phyloP scores from a whole-genome alignment of 2,888 invertebrate genomes.

The Iselma pallidipennis region DNA sequence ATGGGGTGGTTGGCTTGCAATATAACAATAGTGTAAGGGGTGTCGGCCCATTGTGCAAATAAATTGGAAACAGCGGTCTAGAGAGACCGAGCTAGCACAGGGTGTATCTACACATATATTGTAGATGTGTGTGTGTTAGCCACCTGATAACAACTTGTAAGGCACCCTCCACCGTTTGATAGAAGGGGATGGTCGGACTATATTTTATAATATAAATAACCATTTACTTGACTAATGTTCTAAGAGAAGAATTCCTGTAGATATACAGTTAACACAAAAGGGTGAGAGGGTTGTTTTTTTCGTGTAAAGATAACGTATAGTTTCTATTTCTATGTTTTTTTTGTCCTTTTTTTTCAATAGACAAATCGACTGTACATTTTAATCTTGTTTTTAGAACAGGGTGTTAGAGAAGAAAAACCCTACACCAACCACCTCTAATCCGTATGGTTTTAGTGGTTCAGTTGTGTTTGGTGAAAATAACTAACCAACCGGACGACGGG shows the following conservation, averaged over 20 bases:
- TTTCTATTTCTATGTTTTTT: not conserved
- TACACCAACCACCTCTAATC: not conserved
- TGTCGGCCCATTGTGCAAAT: constrained; percentile 48
- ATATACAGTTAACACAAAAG: not conserved
- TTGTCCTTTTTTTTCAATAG: not conserved
- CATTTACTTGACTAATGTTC: constrained; percentile 50
- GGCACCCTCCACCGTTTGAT: constrained; percentile 18
- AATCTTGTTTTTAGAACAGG: not conserved
- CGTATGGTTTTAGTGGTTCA: not conserved
- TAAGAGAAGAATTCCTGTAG: constrained; percentile 45
- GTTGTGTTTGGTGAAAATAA: not conserved
- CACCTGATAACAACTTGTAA: constrained; percentile 31
- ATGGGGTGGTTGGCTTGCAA: not conserved
- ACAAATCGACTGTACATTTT: not conserved
- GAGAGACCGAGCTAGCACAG: constrained; percentile 38
- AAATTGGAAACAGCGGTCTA: constrained; percentile 52
- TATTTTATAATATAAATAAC: constrained; percentile 42
- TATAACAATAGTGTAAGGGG: constrained; percentile 28
- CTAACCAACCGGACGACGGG: not conserved
- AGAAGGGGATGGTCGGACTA: constrained; percentile 28
- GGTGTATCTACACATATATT: not conserved
- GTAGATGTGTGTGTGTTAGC: constrained; percentile 14
- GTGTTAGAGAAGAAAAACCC: not conserved
- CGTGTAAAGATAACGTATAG: not conserved
- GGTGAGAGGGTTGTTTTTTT: not conserved